These are phyloP conservation scores for Passerculus sandwichensis DNA, from an alignment of 2,797 vertebrate genomes.

Conservation along the genomic window DNA sequence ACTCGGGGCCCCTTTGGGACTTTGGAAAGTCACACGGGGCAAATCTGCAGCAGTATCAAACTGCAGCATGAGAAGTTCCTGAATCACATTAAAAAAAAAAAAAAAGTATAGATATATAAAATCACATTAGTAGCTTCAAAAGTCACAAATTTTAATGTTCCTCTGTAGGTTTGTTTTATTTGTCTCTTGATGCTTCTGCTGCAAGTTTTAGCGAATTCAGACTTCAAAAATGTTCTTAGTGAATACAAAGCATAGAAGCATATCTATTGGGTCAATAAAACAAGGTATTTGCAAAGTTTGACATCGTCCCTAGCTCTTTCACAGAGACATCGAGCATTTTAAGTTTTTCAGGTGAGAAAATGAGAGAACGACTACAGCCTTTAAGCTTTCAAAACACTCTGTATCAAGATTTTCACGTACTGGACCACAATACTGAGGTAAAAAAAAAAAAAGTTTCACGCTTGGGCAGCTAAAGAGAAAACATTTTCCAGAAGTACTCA, in stretches of 20 bases:
- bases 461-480: not conserved
- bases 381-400: not conserved
- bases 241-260: not conserved
- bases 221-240: not conserved
- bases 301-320: not conserved
- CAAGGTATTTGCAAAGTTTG: not conserved
- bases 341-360: not conserved
- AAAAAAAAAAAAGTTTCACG: not conserved
- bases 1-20: not conserved
- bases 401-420: not conserved
- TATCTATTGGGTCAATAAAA: not conserved
- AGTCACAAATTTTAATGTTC: not conserved
- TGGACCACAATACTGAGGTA: not conserved
- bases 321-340: accelerated
- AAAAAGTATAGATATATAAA: not conserved
- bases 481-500: not conserved
- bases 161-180: not conserved
- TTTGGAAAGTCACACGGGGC: not conserved
- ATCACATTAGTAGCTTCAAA: not conserved
- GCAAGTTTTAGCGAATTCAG: not conserved
- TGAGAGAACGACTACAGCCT: not conserved
- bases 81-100: not conserved
- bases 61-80: not conserved
- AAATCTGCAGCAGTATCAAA: not conserved
- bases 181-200: not conserved